Base-by-base conservation (phyloP, 2,797 vertebrate species). In the Remorina albescens region DNA sequence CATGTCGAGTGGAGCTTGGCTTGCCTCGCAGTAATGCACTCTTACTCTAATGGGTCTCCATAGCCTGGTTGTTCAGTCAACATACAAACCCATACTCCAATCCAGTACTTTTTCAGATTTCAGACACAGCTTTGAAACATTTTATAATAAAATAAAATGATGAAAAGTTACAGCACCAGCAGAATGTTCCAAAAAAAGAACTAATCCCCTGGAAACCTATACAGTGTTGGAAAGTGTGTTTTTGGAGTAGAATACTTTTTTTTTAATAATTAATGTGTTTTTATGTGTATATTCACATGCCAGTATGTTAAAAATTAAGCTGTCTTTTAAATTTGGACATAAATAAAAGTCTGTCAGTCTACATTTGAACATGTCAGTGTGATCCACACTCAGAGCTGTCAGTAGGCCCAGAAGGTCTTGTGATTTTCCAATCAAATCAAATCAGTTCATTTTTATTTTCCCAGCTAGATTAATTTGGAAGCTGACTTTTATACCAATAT, bases 21-120 rank as follows among this genome's bases (percentile, higher is more conserved):
- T 44, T 51, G 62, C 60, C 53, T 25, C n/a, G 58, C 66, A 74
- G 47, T 75, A 65, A 75, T 77, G 65, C 7, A 32, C 71, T 39
- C 37, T 28, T 28, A 6, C 46, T 71, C 28, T 72, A 80, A 79
- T 77, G 78, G 60, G 16, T 63, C 36, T 77, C 54, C 32, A 37
- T 49, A 50, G 21, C 37, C n/a, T 25, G 55, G 55, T 41, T 21
- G 19, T 49, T 64, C 72, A 46, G 55, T 71, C 58, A 37, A 53
- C 30, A 41, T 6, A 12, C 58, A 7, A 21, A 4, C 13, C n/a
- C 19, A 30, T 12, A 28, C 62, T 58, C 54, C 37, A 44, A 21
- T 7, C 42, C 28, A n/a, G 7, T 6, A 2, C 58, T 42, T 10
- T n/a, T 41, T 50, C 59, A 59, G 13, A 47, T 57, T 47, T 3